phyloP scores from a whole-genome alignment of 2,113 vertebrate genomes.

The Cnemophilus loriae region DNA sequence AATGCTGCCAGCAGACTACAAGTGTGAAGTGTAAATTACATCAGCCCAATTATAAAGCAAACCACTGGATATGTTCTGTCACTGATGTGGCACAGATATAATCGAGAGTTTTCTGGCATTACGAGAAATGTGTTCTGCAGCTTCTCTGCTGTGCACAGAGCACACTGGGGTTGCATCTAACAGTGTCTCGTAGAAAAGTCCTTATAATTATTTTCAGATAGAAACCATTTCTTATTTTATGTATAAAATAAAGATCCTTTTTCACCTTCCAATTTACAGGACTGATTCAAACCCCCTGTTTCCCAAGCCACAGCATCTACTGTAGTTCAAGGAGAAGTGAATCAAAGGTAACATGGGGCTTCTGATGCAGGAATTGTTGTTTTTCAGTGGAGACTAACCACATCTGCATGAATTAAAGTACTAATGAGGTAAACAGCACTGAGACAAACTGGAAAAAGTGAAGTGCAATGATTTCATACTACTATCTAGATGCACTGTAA shows the following conservation, averaged over 20 bases:
- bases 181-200: not conserved
- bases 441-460: not conserved
- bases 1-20: not conserved
- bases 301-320: not conserved
- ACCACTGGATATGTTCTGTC: not conserved
- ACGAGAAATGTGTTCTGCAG: not conserved
- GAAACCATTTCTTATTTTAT: not conserved
- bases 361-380: slow-evolving; percentile 5
- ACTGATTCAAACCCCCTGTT: not conserved
- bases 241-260: not conserved
- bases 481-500: not conserved
- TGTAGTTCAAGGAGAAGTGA: not conserved
- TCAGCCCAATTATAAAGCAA: not conserved
- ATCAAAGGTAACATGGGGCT: not conserved
- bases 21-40: not conserved
- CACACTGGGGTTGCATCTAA: not conserved
- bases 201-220: not conserved
- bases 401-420: slow-evolving; percentile 44
- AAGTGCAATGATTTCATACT: not conserved
- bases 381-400: slow-evolving; percentile 14
- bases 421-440: slow-evolving; percentile 51
- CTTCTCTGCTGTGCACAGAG: not conserved
- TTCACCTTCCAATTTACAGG: not conserved
- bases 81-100: not conserved
- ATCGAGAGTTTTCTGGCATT: not conserved